These are phyloP conservation scores for Aquatica leii DNA, from an alignment of 2,888 invertebrate genomes.

Conservation along the genomic window DNA sequence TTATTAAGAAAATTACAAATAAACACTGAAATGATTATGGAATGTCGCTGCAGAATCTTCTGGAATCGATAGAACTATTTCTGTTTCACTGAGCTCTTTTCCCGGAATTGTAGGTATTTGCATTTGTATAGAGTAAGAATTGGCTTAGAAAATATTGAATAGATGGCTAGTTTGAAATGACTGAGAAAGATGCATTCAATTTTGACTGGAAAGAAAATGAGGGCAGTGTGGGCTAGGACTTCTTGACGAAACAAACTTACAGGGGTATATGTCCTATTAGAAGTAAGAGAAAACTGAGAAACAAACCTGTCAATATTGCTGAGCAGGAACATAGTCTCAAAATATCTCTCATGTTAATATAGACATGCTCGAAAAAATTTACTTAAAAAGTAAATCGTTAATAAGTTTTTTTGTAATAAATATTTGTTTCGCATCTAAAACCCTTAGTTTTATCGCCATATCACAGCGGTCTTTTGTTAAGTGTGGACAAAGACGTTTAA, in stretches of 20 bases:
- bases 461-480: no score
- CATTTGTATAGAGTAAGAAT: no score
- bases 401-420: conserved; percentile 28
- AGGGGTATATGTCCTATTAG: conserved; percentile 16
- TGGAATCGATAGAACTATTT: background rate
- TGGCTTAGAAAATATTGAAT: conserved; percentile 1
- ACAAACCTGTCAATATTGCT: conserved; percentile 21
- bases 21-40: conserved; percentile 7
- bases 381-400: conserved; percentile 29
- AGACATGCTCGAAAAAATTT: conserved; percentile 22
- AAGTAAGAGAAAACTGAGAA: conserved; percentile 17
- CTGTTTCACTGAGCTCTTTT: background rate
- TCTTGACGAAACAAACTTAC: conserved; percentile 13
- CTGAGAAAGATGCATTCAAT: conserved; percentile 6
- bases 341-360: conserved; percentile 30
- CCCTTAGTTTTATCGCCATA: no score
- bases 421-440: conserved; percentile 25
- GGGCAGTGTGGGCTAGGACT: conserved; percentile 14
- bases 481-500: no score
- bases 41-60: no score
- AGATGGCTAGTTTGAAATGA: conserved; percentile 9
- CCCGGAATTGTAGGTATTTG: conserved; percentile 10
- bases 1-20: conserved; percentile 7
- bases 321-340: conserved; percentile 21
- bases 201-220: background rate